Conservation (phyloP, 2,113 vertebrate species). For the Hydropotes inermis region DNA sequence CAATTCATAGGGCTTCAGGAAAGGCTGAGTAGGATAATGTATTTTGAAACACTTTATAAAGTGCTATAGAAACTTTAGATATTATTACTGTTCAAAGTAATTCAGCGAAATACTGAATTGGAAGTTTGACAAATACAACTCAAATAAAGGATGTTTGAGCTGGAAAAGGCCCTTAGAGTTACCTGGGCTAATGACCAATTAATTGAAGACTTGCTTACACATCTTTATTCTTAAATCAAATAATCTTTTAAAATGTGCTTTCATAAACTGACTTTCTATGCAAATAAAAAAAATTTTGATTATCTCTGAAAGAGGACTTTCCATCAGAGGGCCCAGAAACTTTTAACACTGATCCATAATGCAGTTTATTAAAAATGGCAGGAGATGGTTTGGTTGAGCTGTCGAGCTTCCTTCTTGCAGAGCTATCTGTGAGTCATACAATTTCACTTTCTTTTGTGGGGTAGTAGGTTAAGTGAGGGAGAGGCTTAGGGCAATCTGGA, state of each 20-base stretch:
- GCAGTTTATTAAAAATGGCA: neutral
- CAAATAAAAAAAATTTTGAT: neutral
- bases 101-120: neutral
- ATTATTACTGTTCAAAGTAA: neutral
- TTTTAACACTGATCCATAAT: neutral
- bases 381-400: neutral
- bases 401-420: neutral
- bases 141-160: neutral
- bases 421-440: neutral
- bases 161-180: neutral
- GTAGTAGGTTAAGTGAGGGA: neutral
- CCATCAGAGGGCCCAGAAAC: neutral
- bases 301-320: neutral
- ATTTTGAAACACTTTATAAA: slow-evolving; percentile 20
- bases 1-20: neutral
- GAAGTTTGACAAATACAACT: neutral
- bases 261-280: neutral
- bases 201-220: neutral
- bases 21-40: neutral
- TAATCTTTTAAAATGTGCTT: neutral
- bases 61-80: neutral
- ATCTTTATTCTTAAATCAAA: neutral
- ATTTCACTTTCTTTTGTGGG: neutral
- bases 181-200: neutral
- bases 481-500: neutral